phyloP scores from a whole-genome alignment of 2,113 vertebrate genomes.

The Leptobrachium ailaonicum region DNA sequence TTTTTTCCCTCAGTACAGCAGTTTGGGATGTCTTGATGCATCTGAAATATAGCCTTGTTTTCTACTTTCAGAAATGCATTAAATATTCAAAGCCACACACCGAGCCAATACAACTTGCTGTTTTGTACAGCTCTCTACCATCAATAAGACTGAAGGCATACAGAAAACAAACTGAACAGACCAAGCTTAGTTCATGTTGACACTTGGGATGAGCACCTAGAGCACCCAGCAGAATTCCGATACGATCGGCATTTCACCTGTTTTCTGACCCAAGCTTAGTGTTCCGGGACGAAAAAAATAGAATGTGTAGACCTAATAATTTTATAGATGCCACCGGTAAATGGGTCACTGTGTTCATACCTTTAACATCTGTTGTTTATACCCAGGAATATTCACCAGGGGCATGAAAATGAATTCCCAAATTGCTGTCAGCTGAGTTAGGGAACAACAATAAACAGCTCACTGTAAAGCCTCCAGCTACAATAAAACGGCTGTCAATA shows the following conservation, averaged over 20 bases:
- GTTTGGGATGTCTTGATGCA: neutral
- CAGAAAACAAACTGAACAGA: neutral
- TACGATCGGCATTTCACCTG: conserved; percentile 44
- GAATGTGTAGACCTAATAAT: conserved; percentile 44
- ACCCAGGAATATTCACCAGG: conserved; percentile 80
- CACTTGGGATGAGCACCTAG: neutral
- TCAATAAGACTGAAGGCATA: conserved; percentile 8
- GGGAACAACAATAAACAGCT: conserved; percentile 78
- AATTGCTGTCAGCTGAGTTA: conserved; percentile 78
- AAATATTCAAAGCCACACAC: conserved; percentile 10
- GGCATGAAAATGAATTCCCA: conserved; percentile 82
- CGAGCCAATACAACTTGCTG: conserved; percentile 9
- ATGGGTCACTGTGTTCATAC: conserved; percentile 75
- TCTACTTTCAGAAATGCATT: conserved; percentile 10
- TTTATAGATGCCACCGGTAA: conserved; percentile 71
- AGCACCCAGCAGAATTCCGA: conserved; percentile 23
- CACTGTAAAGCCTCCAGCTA: conserved; percentile 76
- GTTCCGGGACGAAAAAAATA: conserved; percentile 24
- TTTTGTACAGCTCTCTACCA: conserved; percentile 10
- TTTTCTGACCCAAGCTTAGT: conserved; percentile 45
- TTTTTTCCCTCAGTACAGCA: neutral
- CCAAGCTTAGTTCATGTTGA: conserved; percentile 2
- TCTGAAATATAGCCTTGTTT: conserved; percentile 14
- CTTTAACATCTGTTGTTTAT: conserved; percentile 80
- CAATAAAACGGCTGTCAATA: conserved; percentile 76